Conservation (phyloP, 2,888 invertebrate genomes). For the Oligia strigilis region DNA sequence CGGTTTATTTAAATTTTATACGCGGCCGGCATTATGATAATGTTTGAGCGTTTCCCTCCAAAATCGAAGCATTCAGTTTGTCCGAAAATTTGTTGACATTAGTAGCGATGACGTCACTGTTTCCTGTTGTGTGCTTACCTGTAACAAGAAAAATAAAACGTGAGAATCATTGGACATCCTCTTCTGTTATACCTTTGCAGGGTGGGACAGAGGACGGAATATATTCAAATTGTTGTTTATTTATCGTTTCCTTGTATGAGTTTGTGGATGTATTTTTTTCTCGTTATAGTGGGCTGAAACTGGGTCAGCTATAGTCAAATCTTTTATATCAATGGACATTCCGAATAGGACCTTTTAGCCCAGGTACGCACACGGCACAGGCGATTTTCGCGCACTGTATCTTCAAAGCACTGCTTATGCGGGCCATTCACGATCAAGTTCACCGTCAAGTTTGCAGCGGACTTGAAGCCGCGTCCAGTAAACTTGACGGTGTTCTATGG, state of each 20-base stretch:
- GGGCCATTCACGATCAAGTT: too few species aligned
- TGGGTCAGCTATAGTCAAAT: neutral
- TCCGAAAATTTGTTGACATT: conserved; percentile 43
- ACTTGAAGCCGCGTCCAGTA: too few species aligned
- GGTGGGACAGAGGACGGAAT: conserved; percentile 3
- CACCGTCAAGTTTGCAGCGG: too few species aligned
- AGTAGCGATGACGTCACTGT: conserved; percentile 28
- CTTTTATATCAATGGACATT: neutral
- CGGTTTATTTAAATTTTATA: conserved; percentile 73
- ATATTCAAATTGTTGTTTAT: conserved; percentile 27
- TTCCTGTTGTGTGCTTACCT: conserved; percentile 39
- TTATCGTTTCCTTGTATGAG: conserved; percentile 2
- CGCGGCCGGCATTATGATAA: conserved; percentile 67
- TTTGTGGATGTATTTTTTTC: neutral
- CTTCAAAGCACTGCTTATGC: neutral
- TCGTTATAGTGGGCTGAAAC: neutral
- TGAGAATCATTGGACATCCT: conserved; percentile 32
- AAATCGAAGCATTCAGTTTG: conserved; percentile 46
- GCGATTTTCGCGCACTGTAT: neutral
- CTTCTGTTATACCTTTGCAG: conserved; percentile 17
- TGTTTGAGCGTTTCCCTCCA: conserved; percentile 59
- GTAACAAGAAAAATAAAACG: conserved; percentile 53
- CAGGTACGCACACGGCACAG: neutral
- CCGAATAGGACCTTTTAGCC: neutral
- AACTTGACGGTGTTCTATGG: too few species aligned